phyloP scores from a whole-genome alignment of 53 echinoderm and acorn worm species.

The Paracentrotus lividus region DNA sequence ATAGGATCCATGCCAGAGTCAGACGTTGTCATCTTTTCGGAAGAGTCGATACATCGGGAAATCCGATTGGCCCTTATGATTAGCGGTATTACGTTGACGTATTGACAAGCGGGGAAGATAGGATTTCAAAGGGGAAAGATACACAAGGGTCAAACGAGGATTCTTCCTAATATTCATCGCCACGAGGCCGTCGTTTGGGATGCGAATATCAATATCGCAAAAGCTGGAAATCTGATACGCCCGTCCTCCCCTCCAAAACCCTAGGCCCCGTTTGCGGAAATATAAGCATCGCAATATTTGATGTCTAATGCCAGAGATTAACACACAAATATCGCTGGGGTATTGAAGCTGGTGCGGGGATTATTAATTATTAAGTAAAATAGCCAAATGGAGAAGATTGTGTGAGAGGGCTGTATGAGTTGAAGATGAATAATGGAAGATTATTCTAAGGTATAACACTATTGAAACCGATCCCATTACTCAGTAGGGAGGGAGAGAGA shows the following conservation, averaged over 20 bases:
- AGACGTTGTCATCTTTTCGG: constrained; percentile 56
- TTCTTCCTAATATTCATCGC: constrained; percentile 63
- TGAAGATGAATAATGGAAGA: constrained; percentile 58
- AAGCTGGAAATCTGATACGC: constrained; percentile 64
- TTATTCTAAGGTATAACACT: constrained; percentile 61
- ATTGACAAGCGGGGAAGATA: constrained; percentile 60
- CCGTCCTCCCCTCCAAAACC: constrained; percentile 56
- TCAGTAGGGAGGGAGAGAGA: constrained; percentile 26
- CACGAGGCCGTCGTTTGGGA: constrained; percentile 63
- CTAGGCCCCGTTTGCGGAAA: constrained; percentile 39
- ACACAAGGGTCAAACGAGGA: constrained; percentile 20
- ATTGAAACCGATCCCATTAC: constrained; percentile 48
- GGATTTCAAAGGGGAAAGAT: constrained; percentile 64
- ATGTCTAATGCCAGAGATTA: constrained; percentile 60
- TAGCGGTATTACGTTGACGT: constrained; percentile 70
- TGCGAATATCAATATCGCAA: constrained; percentile 70
- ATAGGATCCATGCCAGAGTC: background rate
- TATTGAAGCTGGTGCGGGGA: constrained; percentile 28
- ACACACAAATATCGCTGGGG: constrained; percentile 56
- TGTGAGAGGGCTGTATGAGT: constrained; percentile 1
- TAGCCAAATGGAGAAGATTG: constrained; percentile 10
- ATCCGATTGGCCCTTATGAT: constrained; percentile 67
- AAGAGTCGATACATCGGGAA: constrained; percentile 63
- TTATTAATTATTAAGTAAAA: constrained; percentile 69
- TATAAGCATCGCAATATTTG: constrained; percentile 66